These are phyloP conservation scores for Empidonax alnorum DNA, from an alignment of 2,113 vertebrate genomes.

Conservation along the genomic window DNA sequence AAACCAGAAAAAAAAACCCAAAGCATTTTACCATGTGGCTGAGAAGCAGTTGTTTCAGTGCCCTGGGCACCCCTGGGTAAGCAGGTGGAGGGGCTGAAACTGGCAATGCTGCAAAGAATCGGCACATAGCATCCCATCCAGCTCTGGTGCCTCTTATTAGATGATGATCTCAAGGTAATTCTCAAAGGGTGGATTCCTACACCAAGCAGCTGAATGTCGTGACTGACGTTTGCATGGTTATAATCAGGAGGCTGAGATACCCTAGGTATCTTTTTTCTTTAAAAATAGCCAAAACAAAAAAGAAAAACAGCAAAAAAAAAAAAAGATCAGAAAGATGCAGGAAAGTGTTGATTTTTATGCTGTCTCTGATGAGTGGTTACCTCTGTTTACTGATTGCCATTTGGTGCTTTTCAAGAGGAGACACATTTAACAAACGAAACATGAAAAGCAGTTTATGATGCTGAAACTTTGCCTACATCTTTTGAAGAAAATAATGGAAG, in stretches of 20 bases:
- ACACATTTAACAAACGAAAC: not conserved
- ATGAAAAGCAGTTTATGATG: not conserved
- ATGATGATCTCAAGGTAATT: not conserved
- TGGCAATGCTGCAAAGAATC: fast-evolving
- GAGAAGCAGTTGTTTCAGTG: not conserved
- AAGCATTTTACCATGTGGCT: not conserved
- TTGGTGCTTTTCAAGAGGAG: not conserved
- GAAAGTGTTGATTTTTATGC: not conserved
- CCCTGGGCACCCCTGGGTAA: not conserved
- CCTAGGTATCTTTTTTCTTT: not conserved
- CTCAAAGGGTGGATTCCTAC: not conserved
- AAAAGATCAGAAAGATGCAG: fast-evolving
- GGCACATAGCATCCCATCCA: not conserved
- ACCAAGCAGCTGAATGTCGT: fast-evolving
- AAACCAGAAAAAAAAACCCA: not conserved
- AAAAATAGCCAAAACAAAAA: not conserved
- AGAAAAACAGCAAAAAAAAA: not conserved
- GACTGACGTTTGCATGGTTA: not conserved
- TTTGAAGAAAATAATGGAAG: not conserved
- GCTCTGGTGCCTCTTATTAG: fast-evolving
- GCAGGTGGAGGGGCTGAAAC: not conserved
- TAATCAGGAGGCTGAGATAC: not conserved
- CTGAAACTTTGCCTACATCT: not conserved
- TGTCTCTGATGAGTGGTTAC: not conserved
- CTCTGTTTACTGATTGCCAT: not conserved